Base-by-base conservation (phyloP, 2,113 vertebrate genomes). In the Lasiurus borealis region DNA sequence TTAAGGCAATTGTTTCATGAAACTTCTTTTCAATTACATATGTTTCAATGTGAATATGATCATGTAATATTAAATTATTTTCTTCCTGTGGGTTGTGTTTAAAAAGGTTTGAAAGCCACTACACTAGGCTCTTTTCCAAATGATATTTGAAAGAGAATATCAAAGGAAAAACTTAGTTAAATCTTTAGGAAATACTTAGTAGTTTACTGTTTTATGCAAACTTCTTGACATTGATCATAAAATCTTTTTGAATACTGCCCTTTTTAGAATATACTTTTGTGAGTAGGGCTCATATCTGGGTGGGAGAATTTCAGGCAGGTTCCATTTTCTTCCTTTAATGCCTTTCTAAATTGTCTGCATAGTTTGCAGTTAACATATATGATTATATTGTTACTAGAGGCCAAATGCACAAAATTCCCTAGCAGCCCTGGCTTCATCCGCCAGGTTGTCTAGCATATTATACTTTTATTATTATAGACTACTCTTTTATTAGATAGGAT, bases 181-280 rank as follows among this genome's bases (percentile, higher is more conserved):
- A 62, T 73, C 10, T 90, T 59, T 36, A 80, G 57, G 77, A 91
- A 89, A 85, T 64, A 34, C 44, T 90, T 40, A 62, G 27, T 62
- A 91, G 18, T 59, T 95, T 40, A n/a, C 54, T 73, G 15, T 75
- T 90, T 87, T 71, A n/a, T 64, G 36, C 59, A 90, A 27, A 69
- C 31, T 83, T 83, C n/a, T 57, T 89, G 48, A 89, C 44, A 64
- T 46, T 93, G 77, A 40, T 88, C 31, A 71, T 95, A 52, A 93
- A 78, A 68, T 84, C 14, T 31, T 66, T 95, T 87, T 40, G 40
- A 75, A 69, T 75, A 64, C 50, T 62, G 8, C 13, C 87, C 57
- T 73, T 86, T 81, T 31, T 36, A n/a, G 48, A 84, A 29, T 82
- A 13, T 34, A 40, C 50, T 91, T 91, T 94, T 92, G 75, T 66